Evolutionary conservation across 2,113 vertebrate genomes (phyloP), one percentile per base, ranked within the genome.

Genomic region (Cinclus cinclus): DNA sequence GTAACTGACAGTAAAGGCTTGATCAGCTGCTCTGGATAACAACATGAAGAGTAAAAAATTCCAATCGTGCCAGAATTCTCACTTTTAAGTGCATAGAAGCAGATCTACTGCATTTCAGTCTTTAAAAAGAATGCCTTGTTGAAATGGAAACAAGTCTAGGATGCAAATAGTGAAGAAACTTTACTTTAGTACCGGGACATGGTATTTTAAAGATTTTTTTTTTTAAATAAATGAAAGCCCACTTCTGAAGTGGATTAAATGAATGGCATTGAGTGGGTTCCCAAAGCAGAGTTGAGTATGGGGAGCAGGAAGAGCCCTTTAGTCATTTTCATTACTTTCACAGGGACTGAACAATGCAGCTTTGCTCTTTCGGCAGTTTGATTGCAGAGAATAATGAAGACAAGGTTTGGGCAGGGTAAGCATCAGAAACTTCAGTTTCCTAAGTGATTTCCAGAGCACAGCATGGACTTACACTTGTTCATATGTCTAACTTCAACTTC

Each of bases 371-470:
- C 49, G 22, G 37, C 60, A 53, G 55, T 41, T 81, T 60, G 41
- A 63, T 11, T 73, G 46, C 46, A 64, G 41, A 68, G 24, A 64
- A 18, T 27, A 64, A 87, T 59, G 18, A 42, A 27, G 67, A 44
- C 18, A 56, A 18, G 7, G 2, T 0, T 15, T 9, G 24, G 5
- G 11, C 4, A 31, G 8, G 6, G 20, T 42, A 50, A 71, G 39
- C 19, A 42, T 83, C 46, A 89, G 49, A 77, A 75, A 47, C 28
- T 68, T n/a, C 22, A 4, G 11, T 79, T 76, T 88, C 24, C 24
- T 17, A 35, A 50, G 27, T 49, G 41, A 79, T 60, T 83, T 89
- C 53, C 24, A 81, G 47, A 81, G 52, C 31, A 55, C 22, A 49
- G 22, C 2, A 5, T 25, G 31, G n/a, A 35, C 42, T 81, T 74